These are phyloP conservation scores for Calidris pygmaea DNA, from an alignment of 2,113 vertebrate species.

Conservation along the genomic window DNA sequence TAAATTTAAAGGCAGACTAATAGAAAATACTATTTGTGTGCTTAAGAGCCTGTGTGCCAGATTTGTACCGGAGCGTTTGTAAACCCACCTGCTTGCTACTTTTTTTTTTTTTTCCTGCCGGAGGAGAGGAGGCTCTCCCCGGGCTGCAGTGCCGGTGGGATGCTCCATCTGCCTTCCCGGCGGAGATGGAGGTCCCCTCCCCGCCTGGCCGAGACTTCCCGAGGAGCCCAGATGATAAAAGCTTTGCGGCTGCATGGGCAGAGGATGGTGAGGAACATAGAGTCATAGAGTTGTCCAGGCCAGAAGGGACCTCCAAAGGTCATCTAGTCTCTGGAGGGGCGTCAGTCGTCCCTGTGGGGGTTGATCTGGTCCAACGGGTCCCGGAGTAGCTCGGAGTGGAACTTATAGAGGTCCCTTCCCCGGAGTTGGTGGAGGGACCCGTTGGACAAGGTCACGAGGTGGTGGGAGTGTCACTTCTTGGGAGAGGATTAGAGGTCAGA, in stretches of 20 bases:
- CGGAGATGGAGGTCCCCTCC: neutral
- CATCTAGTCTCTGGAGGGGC: too few species aligned
- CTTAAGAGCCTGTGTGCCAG: neutral
- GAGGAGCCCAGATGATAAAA: neutral
- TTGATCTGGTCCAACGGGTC: too few species aligned
- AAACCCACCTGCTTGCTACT: neutral
- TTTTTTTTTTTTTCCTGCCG: neutral
- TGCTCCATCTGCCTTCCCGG: fast-evolving
- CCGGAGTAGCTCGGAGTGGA: too few species aligned
- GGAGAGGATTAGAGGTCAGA: too few species aligned
- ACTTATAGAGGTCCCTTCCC: too few species aligned
- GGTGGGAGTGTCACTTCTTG: too few species aligned
- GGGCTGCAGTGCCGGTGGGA: neutral
- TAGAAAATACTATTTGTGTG: neutral
- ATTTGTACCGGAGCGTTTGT: fast-evolving
- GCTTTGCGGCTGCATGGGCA: neutral
- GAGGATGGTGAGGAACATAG: neutral
- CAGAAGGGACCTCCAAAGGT: too few species aligned
- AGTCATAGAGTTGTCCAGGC: too few species aligned
- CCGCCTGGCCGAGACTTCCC: neutral
- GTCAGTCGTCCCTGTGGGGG: too few species aligned
- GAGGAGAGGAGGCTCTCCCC: neutral
- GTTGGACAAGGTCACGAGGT: too few species aligned
- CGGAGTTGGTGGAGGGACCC: too few species aligned
- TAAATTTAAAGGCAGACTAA: neutral